Evolutionary conservation across 1,140 invertebrate genomes (phyloP), one percentile per base, ranked within the genome.

Genomic region (Agrypnia vestita): DNA sequence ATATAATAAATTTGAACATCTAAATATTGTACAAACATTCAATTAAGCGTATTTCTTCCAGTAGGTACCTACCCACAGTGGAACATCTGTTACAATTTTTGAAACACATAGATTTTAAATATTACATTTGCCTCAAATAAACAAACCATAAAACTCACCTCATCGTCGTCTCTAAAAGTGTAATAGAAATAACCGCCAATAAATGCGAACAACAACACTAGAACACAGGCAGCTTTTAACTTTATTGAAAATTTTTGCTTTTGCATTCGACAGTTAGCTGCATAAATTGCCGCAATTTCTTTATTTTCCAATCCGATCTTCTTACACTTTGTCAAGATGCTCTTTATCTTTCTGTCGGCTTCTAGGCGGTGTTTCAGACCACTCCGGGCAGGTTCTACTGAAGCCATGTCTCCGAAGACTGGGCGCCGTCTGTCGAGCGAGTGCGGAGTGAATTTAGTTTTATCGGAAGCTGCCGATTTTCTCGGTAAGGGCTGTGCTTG

Each of bases 321-420:
- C 62, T 83, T 80, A 35, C 61, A 83, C 76, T 80, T 80, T 11
- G 35, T 17, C 25, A 83, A 44, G 17, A 83, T 80, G 47, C 21
- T 76, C 51, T 80, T 76, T 0, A 78, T 46, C 44, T 51, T 62
- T 55, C 73, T 80, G 46, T 83, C 82, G 3, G 79, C 79, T 61
- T 83, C 82, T 25, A 69, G 78, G 13, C 82, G 78, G 46, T 78
- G 25, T 56, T 80, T 83, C n/a, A 21, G 15, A 17, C 35, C 46
- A 47, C 44, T 35, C 62, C 76, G 80, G 0, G 4, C 43, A 25
- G 19, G 10, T n/a, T 76, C 78, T 13, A 53, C 19, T 0, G 79
- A 11, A 49, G 64, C 47, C 71, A 74, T 79, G 21, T 11, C 17
- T 47, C 25, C 8, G 62, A 11, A 47, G 53, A 13, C 76, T 25